Evolutionary conservation across 2,113 vertebrate genomes (phyloP), one percentile per base, ranked within the genome.

Genomic region (Eptesicus fuscus): DNA sequence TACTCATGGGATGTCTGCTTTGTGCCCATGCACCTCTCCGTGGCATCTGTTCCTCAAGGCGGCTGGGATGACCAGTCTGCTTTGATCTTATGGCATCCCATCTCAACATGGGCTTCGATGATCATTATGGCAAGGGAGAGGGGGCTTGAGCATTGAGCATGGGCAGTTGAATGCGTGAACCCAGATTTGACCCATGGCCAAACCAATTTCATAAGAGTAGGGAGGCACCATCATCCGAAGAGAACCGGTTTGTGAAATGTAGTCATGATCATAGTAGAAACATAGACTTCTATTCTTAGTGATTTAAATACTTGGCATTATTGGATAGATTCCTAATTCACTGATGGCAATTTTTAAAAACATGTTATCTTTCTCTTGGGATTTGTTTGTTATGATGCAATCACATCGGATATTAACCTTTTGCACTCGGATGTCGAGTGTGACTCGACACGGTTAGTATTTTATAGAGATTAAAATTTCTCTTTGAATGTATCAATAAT

Each of bases 311-410:
- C 13, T 8, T 84, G 71, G 42, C 20, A 28, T 77, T 25, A 23
- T 87, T 96, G 93, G 89, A 79, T 82, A 73, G 63, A 51, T 20
- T 53, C 7, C 16, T 70, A 51, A 91, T 87, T 83, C 42, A 87
- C 0, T 35, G 10, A 30, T 71, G 14, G 9, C 22, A 1, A 3
- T 61, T 87, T 83, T 51, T 30, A 40, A 51, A 69, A 73, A 32
- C 25, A 44, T 30, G 9, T 2, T 0, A 47, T 84, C 51, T 78
- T 4, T 67, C 51, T 86, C 70, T 40, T 70, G 59, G 17, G n/a
- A 88, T 93, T 91, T 82, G 18, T 76, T 93, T 88, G 53, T 23
- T 9, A 10, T 42, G 16, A 1, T 4, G 0, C 13, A 20, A 49
- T 94, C 56, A 77, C n/a, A 28, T 53, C 80, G n/a, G 7, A 16